phyloP scores from a whole-genome alignment of 2,888 invertebrate species.

The Cephus pulcher region DNA sequence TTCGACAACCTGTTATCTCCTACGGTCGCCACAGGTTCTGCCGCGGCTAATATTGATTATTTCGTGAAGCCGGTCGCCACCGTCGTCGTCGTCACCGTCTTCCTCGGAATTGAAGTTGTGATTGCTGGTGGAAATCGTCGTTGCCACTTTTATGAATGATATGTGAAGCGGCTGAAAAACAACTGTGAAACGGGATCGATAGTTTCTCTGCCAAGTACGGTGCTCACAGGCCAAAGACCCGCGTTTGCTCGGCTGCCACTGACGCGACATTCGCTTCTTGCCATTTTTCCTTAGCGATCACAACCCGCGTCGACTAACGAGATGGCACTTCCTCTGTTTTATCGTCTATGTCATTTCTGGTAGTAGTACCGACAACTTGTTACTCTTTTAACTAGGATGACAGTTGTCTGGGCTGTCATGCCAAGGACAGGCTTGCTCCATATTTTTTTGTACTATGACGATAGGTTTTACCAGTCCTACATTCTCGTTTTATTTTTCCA shows the following conservation, averaged over 20 bases:
- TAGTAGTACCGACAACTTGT: background rate
- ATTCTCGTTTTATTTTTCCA: background rate
- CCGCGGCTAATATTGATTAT: constrained; percentile 46
- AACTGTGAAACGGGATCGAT: background rate
- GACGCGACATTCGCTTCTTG: background rate
- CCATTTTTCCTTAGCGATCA: background rate
- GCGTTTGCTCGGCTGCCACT: background rate
- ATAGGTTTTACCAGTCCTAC: background rate
- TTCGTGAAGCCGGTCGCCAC: constrained; percentile 23
- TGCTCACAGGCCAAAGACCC: background rate
- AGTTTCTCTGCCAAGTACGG: background rate
- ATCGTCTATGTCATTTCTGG: background rate
- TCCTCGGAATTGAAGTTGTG: background rate
- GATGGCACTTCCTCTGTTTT: background rate
- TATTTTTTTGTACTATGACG: background rate
- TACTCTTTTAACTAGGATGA: background rate
- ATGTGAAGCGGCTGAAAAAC: background rate
- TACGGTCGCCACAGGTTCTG: constrained; percentile 23
- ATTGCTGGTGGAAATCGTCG: background rate
- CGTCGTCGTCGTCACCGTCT: background rate
- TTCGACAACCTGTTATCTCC: constrained; percentile 53
- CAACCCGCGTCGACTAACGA: background rate
- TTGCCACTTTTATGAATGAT: background rate
- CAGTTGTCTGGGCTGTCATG: background rate
- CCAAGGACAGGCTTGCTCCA: background rate